Evolutionary conservation across 2,113 vertebrate genomes (phyloP), one percentile per base, ranked within the genome.

Genomic region (Ovis canadensis): DNA sequence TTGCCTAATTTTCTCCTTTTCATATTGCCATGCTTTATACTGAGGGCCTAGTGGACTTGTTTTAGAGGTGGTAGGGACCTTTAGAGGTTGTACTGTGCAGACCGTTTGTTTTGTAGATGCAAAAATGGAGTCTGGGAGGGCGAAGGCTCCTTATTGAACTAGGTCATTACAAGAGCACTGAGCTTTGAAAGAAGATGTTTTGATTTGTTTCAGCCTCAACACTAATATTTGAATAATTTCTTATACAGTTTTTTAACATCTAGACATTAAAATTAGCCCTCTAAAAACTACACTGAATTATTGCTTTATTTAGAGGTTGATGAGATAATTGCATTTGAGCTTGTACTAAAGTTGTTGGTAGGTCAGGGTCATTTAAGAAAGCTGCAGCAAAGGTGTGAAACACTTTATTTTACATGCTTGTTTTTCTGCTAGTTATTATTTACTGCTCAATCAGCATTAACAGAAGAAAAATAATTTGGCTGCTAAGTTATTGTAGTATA

Each of bases 381-480:
- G 43, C 27, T 97, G 43, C 36, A 43, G 67, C 50, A 48, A 71
- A 93, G 48, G 27, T 98, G 98, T 94, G 81, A 86, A 55, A 15
- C 8, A 92, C 15, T 96, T 97, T 84, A 88, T 97, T 98, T 98
- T 96, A 27, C 50, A 3, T 96, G 93, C 95, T 98, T 98, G 98
- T 98, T 99, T 98, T 99, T 98, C 83, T 98, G 90, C 4, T 89
- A 78, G 62, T 97, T 50, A 86, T 99, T 99, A 98, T 99, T 99
- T 99, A 99, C 98, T 99, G 98, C 99, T 99, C 98, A 99, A 55
- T 98, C 98, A 87, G 98, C 98, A 99, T 99, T 99, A 99, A 99
- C 87, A 94, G 99, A 98, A 98, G 98, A 99, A 99, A 99, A 99
- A 99, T 98, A 99, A 99, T 99, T 99, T 99, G 99, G 99, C 99